A percentile compares a stretch with the other conserved stretches of the same genome.
These are phyloP conservation scores for Panopea generosa DNA, from an alignment of 2,888 invertebrate species.

Conservation along the genomic window DNA sequence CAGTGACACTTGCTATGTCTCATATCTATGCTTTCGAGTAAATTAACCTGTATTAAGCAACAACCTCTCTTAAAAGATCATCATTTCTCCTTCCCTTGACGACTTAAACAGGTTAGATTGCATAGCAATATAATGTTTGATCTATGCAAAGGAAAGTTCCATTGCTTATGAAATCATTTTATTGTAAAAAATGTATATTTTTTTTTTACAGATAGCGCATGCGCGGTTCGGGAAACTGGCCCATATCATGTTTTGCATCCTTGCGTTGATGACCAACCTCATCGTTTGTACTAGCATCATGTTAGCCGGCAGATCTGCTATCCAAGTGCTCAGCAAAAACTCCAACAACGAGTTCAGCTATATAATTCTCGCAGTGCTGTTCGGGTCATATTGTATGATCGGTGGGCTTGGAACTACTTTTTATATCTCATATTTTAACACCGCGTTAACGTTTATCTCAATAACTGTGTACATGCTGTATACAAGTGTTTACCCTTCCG, in stretches of 20 bases:
- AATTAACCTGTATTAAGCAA: no score
- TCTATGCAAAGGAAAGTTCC: no score
- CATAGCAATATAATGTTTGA: no score
- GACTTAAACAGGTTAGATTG: no score
- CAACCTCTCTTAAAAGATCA: no score
- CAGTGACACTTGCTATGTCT: no score
- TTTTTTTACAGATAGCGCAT: conserved; percentile 72
- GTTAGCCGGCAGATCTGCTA: conserved; percentile 72
- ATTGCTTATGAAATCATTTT: no score
- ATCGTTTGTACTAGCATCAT: conserved; percentile 74
- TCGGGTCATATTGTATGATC: conserved; percentile 78
- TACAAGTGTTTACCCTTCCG: conserved; percentile 59
- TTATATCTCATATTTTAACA: conserved; percentile 82
- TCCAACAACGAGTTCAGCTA: conserved; percentile 76
- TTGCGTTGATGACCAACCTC: conserved; percentile 76
- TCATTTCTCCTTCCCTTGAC: no score
- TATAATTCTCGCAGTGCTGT: conserved; percentile 75
- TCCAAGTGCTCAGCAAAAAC: conserved; percentile 68
- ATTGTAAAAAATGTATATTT: no score
- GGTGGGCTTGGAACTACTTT: conserved; percentile 81
- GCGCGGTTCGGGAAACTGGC: conserved; percentile 75
- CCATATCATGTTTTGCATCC: conserved; percentile 76
- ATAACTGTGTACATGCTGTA: conserved; percentile 71
- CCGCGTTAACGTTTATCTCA: conserved; percentile 74
- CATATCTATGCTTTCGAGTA: no score